Evolutionary conservation across 2,888 invertebrate genomes (phyloP).

Genomic region (Metacarcinus magister): DNA sequence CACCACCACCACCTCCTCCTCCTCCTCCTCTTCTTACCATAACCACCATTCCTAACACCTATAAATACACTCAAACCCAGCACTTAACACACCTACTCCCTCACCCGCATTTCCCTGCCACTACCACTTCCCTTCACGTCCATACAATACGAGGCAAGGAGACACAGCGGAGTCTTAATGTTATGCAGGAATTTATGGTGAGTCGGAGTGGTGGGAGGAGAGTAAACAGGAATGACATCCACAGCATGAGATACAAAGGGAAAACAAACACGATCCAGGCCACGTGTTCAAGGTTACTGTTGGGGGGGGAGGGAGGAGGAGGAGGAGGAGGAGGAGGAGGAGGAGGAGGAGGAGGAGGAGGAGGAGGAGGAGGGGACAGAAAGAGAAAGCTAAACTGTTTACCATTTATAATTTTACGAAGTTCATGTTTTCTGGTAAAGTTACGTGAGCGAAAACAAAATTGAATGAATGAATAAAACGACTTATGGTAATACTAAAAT

Average conservation of each 20-base stretch:
- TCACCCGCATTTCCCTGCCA: too few species aligned
- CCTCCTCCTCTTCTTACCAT: not conserved
- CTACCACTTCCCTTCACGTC: too few species aligned
- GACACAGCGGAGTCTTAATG: not conserved
- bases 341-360: constrained; percentile 1
- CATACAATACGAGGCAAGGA: too few species aligned
- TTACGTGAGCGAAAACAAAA: not conserved
- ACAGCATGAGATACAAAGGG: constrained; percentile 1
- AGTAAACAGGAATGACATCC: not conserved
- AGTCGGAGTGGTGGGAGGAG: not conserved
- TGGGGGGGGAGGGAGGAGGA: not conserved
- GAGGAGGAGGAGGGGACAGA: not conserved
- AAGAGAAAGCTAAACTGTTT: not conserved
- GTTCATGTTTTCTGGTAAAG: not conserved
- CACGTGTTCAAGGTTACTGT: too few species aligned
- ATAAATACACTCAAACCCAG: too few species aligned
- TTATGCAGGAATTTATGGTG: not conserved
- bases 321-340: too few species aligned
- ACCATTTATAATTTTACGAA: not conserved
- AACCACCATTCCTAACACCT: too few species aligned
- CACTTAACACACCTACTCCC: too few species aligned
- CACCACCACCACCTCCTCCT: not conserved
- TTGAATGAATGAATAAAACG: not conserved
- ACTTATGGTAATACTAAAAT: not conserved
- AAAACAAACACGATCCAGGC: not conserved